Percentiles rank a stretch among this genome's conserved stretches.
phyloP scores from a whole-genome alignment of 2,113 vertebrate genomes.

The Ptilonorhynchus violaceus region DNA sequence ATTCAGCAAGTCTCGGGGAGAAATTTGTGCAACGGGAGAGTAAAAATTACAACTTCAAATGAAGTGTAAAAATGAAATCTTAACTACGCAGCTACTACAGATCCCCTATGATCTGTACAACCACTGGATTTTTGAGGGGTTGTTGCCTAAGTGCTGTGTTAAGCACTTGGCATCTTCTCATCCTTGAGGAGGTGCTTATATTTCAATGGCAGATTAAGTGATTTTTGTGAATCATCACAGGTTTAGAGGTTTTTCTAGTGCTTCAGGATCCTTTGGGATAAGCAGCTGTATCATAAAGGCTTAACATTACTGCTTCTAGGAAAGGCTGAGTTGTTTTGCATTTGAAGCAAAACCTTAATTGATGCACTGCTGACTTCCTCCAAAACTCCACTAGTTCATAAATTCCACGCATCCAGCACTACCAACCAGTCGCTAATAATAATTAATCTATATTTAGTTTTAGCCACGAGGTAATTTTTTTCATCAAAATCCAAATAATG shows the following conservation, averaged over 20 bases:
- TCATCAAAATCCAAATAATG: not conserved
- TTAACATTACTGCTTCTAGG: not conserved
- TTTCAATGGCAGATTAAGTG: not conserved
- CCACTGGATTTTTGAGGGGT: not conserved
- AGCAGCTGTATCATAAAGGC: not conserved
- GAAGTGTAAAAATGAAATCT: conserved; percentile 30
- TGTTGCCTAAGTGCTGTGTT: not conserved
- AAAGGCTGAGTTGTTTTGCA: conserved; percentile 5
- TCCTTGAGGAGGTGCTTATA: not conserved
- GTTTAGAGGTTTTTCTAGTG: not conserved
- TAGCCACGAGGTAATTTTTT: not conserved
- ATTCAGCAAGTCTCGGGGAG: not conserved
- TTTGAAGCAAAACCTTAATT: conserved; percentile 23
- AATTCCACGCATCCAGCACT: not conserved
- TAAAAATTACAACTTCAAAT: not conserved
- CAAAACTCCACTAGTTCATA: not conserved
- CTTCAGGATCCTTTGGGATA: not conserved
- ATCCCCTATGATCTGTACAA: not conserved
- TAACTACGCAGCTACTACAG: not conserved
- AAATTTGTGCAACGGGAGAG: not conserved
- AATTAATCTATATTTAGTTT: not conserved
- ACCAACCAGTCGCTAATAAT: not conserved
- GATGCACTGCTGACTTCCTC: not conserved
- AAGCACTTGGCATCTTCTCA: not conserved
- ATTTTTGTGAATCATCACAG: conserved; percentile 3